Conservation (phyloP, 2,888 invertebrate genomes). For the Tiphia femorata region DNA sequence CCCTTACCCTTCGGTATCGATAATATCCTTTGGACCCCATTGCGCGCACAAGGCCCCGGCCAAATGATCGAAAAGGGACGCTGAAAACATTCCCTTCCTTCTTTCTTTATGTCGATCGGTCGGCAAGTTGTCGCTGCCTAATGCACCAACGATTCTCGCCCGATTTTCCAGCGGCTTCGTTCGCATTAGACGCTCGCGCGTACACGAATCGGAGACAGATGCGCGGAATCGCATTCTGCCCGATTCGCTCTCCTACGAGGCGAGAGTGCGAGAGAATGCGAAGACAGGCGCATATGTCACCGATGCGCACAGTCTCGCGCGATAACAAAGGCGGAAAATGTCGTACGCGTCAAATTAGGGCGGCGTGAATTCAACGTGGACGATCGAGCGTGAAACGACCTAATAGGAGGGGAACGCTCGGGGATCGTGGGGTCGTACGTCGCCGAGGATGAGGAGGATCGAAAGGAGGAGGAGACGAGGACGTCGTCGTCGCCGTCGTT, state of each 20-base stretch:
- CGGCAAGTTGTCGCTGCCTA: neutral
- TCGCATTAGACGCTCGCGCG: neutral
- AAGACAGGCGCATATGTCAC: slow-evolving; percentile 32
- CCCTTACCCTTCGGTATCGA: no score
- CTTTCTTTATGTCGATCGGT: neutral
- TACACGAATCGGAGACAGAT: slow-evolving; percentile 12
- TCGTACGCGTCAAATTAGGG: slow-evolving; percentile 52
- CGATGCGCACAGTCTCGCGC: slow-evolving; percentile 41
- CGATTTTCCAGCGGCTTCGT: slow-evolving; percentile 38
- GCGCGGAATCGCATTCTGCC: slow-evolving; percentile 18
- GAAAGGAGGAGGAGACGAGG: slow-evolving; percentile 11
- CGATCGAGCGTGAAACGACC: slow-evolving; percentile 55
- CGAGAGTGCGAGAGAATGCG: neutral
- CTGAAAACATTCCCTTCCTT: neutral
- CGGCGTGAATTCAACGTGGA: slow-evolving; percentile 51
- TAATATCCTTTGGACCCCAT: no score
- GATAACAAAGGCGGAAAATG: slow-evolving; percentile 48
- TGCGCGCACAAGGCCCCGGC: no score
- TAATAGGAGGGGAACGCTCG: slow-evolving; percentile 41
- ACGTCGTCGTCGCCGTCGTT: no score
- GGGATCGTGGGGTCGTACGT: neutral
- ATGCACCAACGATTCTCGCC: slow-evolving; percentile 26
- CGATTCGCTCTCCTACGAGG: no score
- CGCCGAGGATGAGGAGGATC: neutral
- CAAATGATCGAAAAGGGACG: no score